Evolutionary conservation across 2,888 invertebrate genomes (phyloP), one percentile per base, ranked within the genome.

Genomic region (Dione vanillae): DNA sequence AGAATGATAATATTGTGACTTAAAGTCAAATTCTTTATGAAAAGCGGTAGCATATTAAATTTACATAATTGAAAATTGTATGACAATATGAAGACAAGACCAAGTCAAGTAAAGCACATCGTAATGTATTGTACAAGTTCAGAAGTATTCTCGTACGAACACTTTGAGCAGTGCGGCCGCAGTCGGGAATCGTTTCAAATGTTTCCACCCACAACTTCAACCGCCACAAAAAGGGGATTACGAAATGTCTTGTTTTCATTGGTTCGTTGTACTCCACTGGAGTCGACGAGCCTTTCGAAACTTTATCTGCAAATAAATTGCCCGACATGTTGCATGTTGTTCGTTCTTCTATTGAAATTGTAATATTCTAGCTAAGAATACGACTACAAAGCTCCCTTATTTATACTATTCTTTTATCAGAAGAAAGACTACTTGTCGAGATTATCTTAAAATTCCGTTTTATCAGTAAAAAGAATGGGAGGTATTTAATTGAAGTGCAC

Each of bases 211-310:
- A 47, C 52, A 70, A 73, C 47, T 73, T 73, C 54, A 65, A 59
- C 51, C 47, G 11, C 52, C 70, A 54, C 70, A 70, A 73, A 70
- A 70, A 65, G 49, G 65, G 58, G 51, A 58, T 41, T 64, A 59
- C 41, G 80, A 62, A 81, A 81, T 84, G 84, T 84, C 84, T 83
- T 84, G 83, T 83, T 86, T 88, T 85, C 85, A 85, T 86, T 85
- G 83, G 85, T 84, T 82, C 84, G 83, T 85, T 82, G 85, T 83
- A 83, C 79, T 81, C 80, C 74, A 78, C 78, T 78, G 78, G 75
- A 78, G 74, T 82, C 81, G 85, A 82, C 83, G 81, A 81, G 82
- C 80, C 81, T 82, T 82, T 80, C 77, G 76, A 83, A 89, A 88
- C 83, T 88, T 87, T 70, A 70, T 74, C 82, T 76, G 80, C 70